phyloP scores from a whole-genome alignment of 2,888 invertebrate genomes.

The Piscicola geometra region DNA sequence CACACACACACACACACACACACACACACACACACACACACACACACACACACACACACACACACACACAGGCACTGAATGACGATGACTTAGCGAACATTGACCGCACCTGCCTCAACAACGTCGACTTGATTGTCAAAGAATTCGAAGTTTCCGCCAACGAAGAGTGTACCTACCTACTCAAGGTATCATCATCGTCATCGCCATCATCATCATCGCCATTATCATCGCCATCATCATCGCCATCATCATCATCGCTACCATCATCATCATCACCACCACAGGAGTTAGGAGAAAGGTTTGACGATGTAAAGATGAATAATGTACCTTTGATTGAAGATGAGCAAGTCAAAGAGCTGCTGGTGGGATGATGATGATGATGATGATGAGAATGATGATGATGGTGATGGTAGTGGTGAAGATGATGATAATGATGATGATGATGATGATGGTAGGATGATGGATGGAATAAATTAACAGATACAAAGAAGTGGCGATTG shows the following conservation, averaged over 20 bases:
- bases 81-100: neutral
- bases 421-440: neutral
- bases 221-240: constrained; percentile 18
- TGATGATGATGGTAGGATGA: constrained; percentile 9
- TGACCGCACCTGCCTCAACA: constrained; percentile 7
- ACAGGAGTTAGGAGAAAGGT: neutral
- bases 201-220: constrained; percentile 21
- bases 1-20: neutral
- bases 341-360: neutral
- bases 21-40: neutral
- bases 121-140: constrained; percentile 19
- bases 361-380: neutral
- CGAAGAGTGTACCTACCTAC: constrained; percentile 11
- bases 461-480: neutral
- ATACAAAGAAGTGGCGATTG: no score
- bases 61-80: constrained; percentile 13
- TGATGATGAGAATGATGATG: neutral
- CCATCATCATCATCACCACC: constrained; percentile 10
- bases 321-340: neutral
- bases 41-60: neutral
- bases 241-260: constrained; percentile 21
- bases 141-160: constrained; percentile 20
- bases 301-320: neutral
- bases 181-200: constrained; percentile 26
- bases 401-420: neutral